A percentile compares a stretch with the other conserved stretches of the same genome.
Evolutionary conservation across 2,797 vertebrate genomes (phyloP).

Genomic region (Apodemus agrarius): DNA sequence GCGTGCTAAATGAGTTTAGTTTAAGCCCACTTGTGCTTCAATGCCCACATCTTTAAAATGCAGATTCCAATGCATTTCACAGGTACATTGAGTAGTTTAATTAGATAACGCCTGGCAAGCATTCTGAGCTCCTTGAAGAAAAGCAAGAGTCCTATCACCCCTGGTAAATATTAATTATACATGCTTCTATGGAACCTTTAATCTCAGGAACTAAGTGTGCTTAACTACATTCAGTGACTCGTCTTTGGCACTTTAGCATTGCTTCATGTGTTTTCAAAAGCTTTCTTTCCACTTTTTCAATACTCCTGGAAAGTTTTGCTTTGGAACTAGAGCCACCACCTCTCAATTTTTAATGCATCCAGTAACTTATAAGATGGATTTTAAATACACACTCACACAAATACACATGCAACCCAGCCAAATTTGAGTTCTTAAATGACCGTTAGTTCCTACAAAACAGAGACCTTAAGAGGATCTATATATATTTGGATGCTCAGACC

Average conservation of each 20-base stretch:
- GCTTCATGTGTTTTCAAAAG: slow-evolving; percentile 59
- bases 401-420: background rate
- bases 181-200: slow-evolving; percentile 52
- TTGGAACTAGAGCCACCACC: slow-evolving; percentile 4
- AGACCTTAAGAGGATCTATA: slow-evolving; percentile 1
- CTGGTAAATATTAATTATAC: slow-evolving; percentile 79
- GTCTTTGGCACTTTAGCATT: slow-evolving; percentile 62
- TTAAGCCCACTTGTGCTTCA: slow-evolving; percentile 78
- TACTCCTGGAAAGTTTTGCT: slow-evolving; percentile 25
- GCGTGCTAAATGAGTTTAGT: slow-evolving; percentile 75
- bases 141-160: slow-evolving; percentile 53
- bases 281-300: slow-evolving; percentile 62
- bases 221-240: slow-evolving; percentile 32
- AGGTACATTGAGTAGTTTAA: slow-evolving; percentile 76
- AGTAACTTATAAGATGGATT: slow-evolving; percentile 37
- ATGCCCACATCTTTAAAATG: slow-evolving; percentile 75
- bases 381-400: background rate
- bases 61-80: slow-evolving; percentile 67
- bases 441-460: slow-evolving; percentile 53
- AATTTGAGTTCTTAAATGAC: slow-evolving; percentile 68
- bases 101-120: slow-evolving; percentile 73
- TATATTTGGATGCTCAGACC: background rate
- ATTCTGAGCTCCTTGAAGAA: slow-evolving; percentile 69
- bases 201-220: slow-evolving; percentile 62
- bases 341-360: slow-evolving; percentile 45